Evolutionary conservation across 1,140 invertebrate genomes (phyloP).

Genomic region (Theocolax elegans): DNA sequence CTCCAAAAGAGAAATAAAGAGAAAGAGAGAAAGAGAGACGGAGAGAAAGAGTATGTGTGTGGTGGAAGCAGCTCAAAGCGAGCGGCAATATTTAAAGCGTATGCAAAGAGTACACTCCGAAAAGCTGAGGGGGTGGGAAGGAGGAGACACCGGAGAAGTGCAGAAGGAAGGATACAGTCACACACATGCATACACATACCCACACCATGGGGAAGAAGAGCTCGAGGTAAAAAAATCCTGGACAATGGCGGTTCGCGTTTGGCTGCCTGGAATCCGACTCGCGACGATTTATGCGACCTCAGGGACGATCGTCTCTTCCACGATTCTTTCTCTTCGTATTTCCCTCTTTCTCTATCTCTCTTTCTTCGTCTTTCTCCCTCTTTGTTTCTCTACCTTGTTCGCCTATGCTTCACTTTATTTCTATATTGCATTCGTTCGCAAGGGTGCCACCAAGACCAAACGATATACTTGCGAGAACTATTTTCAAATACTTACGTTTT

Average conservation of each 20-base stretch:
- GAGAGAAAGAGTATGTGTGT: too few relatives aligned
- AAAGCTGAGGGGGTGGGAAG: not conserved
- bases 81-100: constrained; percentile 59
- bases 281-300: constrained; percentile 62
- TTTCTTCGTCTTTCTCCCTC: not conserved
- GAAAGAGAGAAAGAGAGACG: too few relatives aligned
- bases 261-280: constrained; percentile 61
- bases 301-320: constrained; percentile 37
- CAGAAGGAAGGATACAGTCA: too few relatives aligned
- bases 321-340: constrained; percentile 7
- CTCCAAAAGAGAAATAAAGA: too few relatives aligned
- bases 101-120: constrained; percentile 56
- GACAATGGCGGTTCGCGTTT: constrained; percentile 61
- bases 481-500: too few relatives aligned
- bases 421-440: too few relatives aligned
- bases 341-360: constrained; percentile 28
- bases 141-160: not conserved
- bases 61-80: not conserved
- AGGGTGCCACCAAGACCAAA: too few relatives aligned
- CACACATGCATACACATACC: too few relatives aligned
- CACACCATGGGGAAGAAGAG: too few relatives aligned
- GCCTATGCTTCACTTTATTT: not conserved
- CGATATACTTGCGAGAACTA: too few relatives aligned
- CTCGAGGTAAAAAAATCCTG: constrained; percentile 48
- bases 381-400: not conserved